Conservation (phyloP, 1,140 invertebrate genomes). For the Aphelenchoides avenae region DNA sequence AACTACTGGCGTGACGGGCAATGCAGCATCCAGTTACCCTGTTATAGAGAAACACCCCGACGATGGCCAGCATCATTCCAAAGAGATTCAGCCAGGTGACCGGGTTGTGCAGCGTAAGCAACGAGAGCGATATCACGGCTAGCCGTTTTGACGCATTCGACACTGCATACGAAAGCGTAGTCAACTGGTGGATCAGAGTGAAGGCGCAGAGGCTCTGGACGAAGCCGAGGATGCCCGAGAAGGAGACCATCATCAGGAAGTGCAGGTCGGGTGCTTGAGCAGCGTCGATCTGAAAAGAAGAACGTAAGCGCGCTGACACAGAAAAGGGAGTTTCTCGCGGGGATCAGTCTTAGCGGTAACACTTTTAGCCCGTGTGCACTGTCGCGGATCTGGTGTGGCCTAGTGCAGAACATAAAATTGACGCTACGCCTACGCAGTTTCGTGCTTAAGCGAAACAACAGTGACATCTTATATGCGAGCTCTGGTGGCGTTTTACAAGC, state of each 20-base stretch:
- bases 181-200: slow-evolving; percentile 74
- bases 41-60: slow-evolving; percentile 85
- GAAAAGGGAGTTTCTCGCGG: slow-evolving; percentile 28
- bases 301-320: slow-evolving; percentile 31
- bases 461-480: no score
- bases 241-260: slow-evolving; percentile 66
- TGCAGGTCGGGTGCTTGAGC: slow-evolving; percentile 36
- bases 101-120: slow-evolving; percentile 83
- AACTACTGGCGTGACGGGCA: no score
- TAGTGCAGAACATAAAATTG: no score
- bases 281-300: slow-evolving; percentile 45
- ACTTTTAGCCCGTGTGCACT: no score
- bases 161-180: slow-evolving; percentile 87
- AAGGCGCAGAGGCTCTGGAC: slow-evolving; percentile 91
- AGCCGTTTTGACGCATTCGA: slow-evolving; percentile 92
- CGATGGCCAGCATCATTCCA: slow-evolving; percentile 83
- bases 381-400: no score
- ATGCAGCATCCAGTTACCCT: no score
- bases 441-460: no score
- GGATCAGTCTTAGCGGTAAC: no score
- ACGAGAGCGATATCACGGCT: slow-evolving; percentile 80
- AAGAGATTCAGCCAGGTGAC: slow-evolving; percentile 79
- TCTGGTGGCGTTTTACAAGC: no score
- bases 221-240: slow-evolving; percentile 85
- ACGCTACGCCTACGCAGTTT: no score